A percentile compares a stretch with the other conserved stretches of the same genome.
phyloP scores from a whole-genome alignment of 1,140 invertebrate species.

The Artemia franciscana region DNA sequence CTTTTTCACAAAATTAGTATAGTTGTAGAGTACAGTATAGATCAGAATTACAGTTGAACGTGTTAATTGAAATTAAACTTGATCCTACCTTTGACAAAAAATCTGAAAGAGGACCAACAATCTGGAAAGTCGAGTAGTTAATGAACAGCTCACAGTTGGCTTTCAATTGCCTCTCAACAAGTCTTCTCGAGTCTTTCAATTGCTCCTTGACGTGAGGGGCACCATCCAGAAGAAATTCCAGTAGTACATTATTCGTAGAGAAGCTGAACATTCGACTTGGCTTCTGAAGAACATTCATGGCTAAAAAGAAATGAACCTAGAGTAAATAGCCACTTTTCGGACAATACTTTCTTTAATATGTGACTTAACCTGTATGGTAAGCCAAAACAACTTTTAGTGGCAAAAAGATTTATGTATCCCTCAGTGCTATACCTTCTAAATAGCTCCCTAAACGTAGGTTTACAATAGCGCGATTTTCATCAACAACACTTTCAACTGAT shows the following conservation, averaged over 20 bases:
- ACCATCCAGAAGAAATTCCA: constrained; percentile 75
- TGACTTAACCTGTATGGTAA: background rate
- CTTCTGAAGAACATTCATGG: constrained; percentile 62
- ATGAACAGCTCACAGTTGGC: constrained; percentile 76
- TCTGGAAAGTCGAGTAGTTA: constrained; percentile 41
- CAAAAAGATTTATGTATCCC: background rate
- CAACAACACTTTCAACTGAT: too few relatives aligned
- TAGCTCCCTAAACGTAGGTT: too few relatives aligned
- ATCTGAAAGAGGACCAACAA: constrained; percentile 43
- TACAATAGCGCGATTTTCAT: too few relatives aligned
- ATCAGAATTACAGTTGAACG: too few relatives aligned
- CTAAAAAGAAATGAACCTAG: constrained; percentile 20
- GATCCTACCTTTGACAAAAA: constrained; percentile 55
- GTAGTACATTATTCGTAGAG: constrained; percentile 63
- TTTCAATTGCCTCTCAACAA: constrained; percentile 79
- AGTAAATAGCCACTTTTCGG: background rate
- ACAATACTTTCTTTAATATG: constrained; percentile 27
- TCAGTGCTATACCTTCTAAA: too few relatives aligned
- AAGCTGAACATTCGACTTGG: constrained; percentile 63
- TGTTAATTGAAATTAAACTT: too few relatives aligned
- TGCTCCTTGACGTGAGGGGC: constrained; percentile 78
- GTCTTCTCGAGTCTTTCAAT: constrained; percentile 74
- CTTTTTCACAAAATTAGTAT: too few relatives aligned
- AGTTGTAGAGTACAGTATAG: too few relatives aligned
- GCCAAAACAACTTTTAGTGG: background rate